phyloP scores from a whole-genome alignment of 2,797 vertebrate genomes.

The Trematocara caparti region DNA sequence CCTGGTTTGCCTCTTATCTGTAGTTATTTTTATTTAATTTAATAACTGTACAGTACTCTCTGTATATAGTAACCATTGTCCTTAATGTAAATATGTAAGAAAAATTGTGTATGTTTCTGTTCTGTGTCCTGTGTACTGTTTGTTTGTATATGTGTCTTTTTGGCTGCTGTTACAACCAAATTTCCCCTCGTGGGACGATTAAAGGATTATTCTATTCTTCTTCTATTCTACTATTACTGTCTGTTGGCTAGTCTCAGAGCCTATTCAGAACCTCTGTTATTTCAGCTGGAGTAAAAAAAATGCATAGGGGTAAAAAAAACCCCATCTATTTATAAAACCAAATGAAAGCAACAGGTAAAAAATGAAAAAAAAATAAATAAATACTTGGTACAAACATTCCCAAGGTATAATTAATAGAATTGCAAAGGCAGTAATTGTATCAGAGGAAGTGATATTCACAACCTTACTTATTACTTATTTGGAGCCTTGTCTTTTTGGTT shows the following conservation, averaged over 20 bases:
- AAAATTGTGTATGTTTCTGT: too few species aligned
- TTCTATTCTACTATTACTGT: neutral
- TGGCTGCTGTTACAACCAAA: too few species aligned
- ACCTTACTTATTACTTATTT: neutral
- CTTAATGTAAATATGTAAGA: too few species aligned
- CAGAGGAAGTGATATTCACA: neutral
- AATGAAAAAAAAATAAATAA: neutral
- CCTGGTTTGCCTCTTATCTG: too few species aligned
- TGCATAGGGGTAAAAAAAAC: neutral
- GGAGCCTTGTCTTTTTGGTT: neutral
- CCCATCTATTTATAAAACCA: neutral
- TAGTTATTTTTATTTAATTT: too few species aligned
- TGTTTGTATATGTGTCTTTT: too few species aligned
- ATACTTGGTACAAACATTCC: neutral
- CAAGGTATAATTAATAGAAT: neutral
- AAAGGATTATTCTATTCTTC: too few species aligned
- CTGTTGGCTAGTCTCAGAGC: neutral
- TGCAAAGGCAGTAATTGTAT: neutral
- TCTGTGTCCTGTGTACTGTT: too few species aligned
- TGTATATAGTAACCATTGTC: too few species aligned
- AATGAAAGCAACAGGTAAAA: neutral
- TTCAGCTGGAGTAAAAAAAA: neutral
- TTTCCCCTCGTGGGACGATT: too few species aligned
- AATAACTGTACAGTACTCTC: too few species aligned
- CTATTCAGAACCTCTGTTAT: neutral